Percentiles rank a stretch among this genome's conserved stretches.
phyloP scores from a whole-genome alignment of 2,113 vertebrate species.

The Oryzias melastigma region DNA sequence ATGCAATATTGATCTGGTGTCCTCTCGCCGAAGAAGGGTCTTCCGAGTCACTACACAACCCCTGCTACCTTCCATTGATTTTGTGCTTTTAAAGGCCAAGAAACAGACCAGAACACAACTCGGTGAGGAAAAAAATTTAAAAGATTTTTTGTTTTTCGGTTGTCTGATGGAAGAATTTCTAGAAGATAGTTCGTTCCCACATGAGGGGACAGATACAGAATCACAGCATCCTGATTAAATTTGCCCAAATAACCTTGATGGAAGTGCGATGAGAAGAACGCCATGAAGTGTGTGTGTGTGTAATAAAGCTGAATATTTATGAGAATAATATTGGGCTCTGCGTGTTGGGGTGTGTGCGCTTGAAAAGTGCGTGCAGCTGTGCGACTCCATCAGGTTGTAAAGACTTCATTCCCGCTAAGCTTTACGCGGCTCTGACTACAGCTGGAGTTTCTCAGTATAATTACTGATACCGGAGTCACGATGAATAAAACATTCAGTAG shows the following conservation, averaged over 20 bases:
- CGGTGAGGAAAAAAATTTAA: slow-evolving; percentile 10
- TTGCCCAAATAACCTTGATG: slow-evolving; percentile 47
- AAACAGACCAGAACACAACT: slow-evolving; percentile 37
- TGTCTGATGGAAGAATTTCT: slow-evolving; percentile 15
- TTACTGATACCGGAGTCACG: slow-evolving; percentile 54
- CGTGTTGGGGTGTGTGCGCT: slow-evolving; percentile 15
- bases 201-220: slow-evolving; percentile 23
- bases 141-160: not conserved
- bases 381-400: slow-evolving; percentile 1
- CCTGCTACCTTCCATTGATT: slow-evolving; percentile 58
- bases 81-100: slow-evolving; percentile 47
- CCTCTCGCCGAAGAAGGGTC: slow-evolving; percentile 44
- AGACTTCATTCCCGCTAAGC: slow-evolving; percentile 16
- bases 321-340: slow-evolving; percentile 35
- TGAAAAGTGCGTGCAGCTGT: slow-evolving; percentile 14
- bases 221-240: slow-evolving; percentile 43
- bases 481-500: slow-evolving; percentile 72
- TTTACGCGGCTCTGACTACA: slow-evolving; percentile 22
- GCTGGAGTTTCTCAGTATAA: slow-evolving; percentile 55
- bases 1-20: slow-evolving; percentile 45
- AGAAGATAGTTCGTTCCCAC: slow-evolving; percentile 17
- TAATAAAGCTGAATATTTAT: slow-evolving; percentile 50
- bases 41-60: slow-evolving; percentile 45
- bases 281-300: slow-evolving; percentile 4
- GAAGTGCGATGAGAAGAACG: slow-evolving; percentile 34